Evolutionary conservation across 2,797 vertebrate genomes (phyloP).

Genomic region (Cetoscarus ocellatus): DNA sequence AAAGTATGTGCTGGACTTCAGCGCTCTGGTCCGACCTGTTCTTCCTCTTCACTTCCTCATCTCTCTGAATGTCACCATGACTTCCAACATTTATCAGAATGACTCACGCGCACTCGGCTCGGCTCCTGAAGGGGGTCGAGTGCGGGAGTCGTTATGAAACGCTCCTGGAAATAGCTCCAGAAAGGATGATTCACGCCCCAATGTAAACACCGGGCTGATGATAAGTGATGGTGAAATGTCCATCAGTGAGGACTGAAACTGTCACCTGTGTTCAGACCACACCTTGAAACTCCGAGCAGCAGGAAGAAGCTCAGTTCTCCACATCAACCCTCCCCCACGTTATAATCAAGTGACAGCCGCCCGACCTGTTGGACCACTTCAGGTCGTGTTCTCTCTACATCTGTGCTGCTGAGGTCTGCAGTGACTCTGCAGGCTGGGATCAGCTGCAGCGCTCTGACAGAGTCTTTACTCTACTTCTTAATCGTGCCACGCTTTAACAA

Average conservation of each 20-base stretch:
- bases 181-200: slow-evolving; percentile 3
- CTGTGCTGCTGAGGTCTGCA: no score
- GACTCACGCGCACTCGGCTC: slow-evolving; percentile 23
- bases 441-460: no score
- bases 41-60: slow-evolving; percentile 20
- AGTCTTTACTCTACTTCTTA: no score
- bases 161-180: slow-evolving; percentile 12
- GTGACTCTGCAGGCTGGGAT: no score
- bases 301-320: neutral
- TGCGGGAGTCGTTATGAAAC: slow-evolving; percentile 5
- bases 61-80: slow-evolving; percentile 17
- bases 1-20: neutral
- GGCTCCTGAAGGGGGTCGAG: neutral
- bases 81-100: neutral
- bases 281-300: slow-evolving; percentile 76
- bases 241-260: slow-evolving; percentile 34
- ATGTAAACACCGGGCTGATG: slow-evolving; percentile 29
- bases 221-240: neutral
- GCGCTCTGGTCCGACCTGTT: slow-evolving; percentile 58
- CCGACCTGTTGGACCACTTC: slow-evolving; percentile 59
- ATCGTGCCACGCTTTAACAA: no score
- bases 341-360: slow-evolving; percentile 32
- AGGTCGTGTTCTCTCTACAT: neutral
- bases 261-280: slow-evolving; percentile 55
- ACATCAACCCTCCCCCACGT: slow-evolving; percentile 43